These are phyloP conservation scores for Diorhabda sublineata DNA, from an alignment of 1,140 invertebrate species.

Conservation along the genomic window DNA sequence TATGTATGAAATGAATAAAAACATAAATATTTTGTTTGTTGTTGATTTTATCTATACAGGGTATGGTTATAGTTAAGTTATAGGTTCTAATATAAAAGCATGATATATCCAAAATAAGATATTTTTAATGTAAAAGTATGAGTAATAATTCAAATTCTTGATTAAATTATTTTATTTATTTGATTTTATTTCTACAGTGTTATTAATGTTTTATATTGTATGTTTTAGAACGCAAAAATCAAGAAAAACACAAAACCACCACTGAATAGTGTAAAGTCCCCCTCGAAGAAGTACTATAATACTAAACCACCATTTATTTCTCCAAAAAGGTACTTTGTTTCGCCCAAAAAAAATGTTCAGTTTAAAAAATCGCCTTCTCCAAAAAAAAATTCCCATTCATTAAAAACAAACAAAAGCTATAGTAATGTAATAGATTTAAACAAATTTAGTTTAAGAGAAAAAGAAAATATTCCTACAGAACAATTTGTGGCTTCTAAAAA, in stretches of 20 bases:
- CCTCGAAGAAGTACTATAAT: conserved; percentile 22
- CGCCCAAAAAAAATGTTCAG: conserved; percentile 2
- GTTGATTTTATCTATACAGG: background rate
- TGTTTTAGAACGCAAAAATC: conserved; percentile 11
- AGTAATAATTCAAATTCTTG: too few species aligned
- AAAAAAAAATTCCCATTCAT: background rate
- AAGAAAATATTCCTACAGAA: background rate
- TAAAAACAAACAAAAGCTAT: too few species aligned
- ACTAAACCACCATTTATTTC: conserved; percentile 19
- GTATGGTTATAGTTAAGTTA: background rate
- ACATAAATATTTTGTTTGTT: background rate
- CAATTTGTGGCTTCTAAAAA: conserved; percentile 21
- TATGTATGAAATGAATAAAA: conserved; percentile 19
- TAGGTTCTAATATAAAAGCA: background rate
- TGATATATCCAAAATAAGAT: too few species aligned
- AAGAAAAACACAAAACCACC: conserved; percentile 12
- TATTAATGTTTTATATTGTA: background rate
- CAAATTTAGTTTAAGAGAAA: too few species aligned
- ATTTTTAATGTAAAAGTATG: too few species aligned
- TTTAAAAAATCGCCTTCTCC: conserved; percentile 1
- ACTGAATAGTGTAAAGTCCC: conserved; percentile 1
- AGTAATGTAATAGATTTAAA: too few species aligned
- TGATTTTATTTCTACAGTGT: too few species aligned
- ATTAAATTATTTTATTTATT: too few species aligned
- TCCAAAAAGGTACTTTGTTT: background rate